Evolutionary conservation across 2,888 invertebrate genomes (phyloP).

Genomic region (Saturnia pavonia): DNA sequence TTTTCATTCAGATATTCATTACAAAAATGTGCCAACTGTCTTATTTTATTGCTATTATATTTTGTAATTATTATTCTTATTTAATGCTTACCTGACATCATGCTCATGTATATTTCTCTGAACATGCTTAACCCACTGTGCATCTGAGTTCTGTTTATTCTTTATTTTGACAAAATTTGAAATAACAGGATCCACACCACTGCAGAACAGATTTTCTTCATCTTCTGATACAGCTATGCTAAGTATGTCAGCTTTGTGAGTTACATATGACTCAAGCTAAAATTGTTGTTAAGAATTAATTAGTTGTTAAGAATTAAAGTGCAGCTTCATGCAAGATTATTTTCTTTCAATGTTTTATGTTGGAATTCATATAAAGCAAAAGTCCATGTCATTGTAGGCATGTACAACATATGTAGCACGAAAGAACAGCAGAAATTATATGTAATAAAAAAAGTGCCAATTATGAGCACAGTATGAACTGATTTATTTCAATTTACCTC

Average conservation of each 20-base stretch:
- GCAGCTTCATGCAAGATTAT: no score
- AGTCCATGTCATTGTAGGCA: no score
- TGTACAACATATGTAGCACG: no score
- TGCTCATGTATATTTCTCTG: slow-evolving; percentile 92
- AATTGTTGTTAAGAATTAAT: slow-evolving; percentile 27
- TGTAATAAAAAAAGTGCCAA: background rate
- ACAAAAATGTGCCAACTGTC: no score
- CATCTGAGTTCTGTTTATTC: slow-evolving; percentile 73
- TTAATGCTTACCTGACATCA: slow-evolving; percentile 84
- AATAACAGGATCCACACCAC: slow-evolving; percentile 92
- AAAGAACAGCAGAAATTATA: no score
- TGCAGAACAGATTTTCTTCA: slow-evolving; percentile 86
- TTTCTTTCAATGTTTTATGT: no score
- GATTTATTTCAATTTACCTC: slow-evolving; percentile 61
- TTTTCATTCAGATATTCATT: no score
- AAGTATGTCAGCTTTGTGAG: slow-evolving; percentile 91
- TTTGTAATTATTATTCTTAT: background rate
- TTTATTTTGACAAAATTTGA: slow-evolving; percentile 87
- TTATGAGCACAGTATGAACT: background rate
- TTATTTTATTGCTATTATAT: background rate
- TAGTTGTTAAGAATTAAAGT: no score
- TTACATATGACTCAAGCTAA: slow-evolving; percentile 87
- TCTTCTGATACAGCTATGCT: slow-evolving; percentile 87
- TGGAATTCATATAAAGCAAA: no score
- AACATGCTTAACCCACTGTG: slow-evolving; percentile 92